Conservation (phyloP, 2,888 invertebrate genomes). For the Cartodere bifasciata region DNA sequence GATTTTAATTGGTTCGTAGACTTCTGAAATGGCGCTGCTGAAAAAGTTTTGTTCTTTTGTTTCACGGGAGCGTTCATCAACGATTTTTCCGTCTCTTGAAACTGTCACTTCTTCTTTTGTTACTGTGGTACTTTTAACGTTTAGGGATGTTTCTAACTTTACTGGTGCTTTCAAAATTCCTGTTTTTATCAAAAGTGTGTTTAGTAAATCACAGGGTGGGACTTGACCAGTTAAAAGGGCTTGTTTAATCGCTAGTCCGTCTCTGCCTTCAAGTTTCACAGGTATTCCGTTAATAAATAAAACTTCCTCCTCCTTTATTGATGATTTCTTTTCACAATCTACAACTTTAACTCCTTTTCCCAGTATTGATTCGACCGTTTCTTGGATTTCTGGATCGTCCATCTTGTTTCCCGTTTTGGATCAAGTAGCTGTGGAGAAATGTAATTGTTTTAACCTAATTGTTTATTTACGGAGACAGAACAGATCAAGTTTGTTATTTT, state of each 20-base stretch:
- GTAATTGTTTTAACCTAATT: too few species aligned
- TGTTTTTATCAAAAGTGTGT: conserved; percentile 52
- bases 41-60: conserved; percentile 60
- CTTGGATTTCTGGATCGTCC: conserved; percentile 61
- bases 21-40: conserved; percentile 51
- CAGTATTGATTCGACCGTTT: conserved; percentile 60
- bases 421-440: too few species aligned
- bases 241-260: conserved; percentile 53
- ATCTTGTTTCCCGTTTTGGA: too few species aligned
- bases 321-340: conserved; percentile 61
- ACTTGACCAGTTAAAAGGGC: conserved; percentile 56
- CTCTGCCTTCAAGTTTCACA: conserved; percentile 52
- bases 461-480: too few species aligned
- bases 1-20: conserved; percentile 47
- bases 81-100: conserved; percentile 49
- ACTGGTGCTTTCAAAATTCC: conserved; percentile 54
- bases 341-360: conserved; percentile 59
- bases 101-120: conserved; percentile 60
- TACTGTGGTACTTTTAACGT: conserved; percentile 56
- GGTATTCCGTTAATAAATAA: conserved; percentile 58
- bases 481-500: too few species aligned
- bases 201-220: conserved; percentile 57
- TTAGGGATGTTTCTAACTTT: conserved; percentile 55
- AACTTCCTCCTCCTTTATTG: conserved; percentile 57
- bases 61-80: conserved; percentile 57